phyloP scores from a whole-genome alignment of 2,113 vertebrate species.

The Rissa tridactyla region DNA sequence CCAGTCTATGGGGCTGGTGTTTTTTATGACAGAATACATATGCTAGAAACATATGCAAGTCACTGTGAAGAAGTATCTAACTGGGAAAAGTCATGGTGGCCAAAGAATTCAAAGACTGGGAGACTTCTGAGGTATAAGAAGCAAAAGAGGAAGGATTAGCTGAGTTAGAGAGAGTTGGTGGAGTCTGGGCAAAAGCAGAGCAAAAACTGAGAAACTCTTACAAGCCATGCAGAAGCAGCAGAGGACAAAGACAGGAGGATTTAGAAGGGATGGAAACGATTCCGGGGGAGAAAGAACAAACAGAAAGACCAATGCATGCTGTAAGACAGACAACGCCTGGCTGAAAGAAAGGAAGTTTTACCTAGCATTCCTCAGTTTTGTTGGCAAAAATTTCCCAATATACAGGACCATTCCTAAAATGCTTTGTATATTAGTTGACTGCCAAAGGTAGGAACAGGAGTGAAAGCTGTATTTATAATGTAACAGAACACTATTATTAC shows the following conservation, averaged over 20 bases:
- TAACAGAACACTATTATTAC: background rate
- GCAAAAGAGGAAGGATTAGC: background rate
- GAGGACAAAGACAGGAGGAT: background rate
- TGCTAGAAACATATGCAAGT: background rate
- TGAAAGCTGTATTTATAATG: background rate
- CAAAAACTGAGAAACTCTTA: background rate
- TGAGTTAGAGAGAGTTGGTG: background rate
- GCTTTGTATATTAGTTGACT: background rate
- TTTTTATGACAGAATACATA: background rate
- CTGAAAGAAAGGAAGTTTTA: background rate
- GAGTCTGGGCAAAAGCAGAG: background rate
- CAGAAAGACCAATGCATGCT: background rate
- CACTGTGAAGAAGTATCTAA: background rate
- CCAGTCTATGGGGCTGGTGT: background rate
- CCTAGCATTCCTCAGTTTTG: background rate
- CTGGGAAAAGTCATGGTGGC: background rate
- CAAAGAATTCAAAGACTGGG: background rate
- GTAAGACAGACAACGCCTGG: background rate
- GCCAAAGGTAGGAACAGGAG: background rate
- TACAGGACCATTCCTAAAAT: background rate
- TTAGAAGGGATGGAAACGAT: background rate
- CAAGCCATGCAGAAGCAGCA: background rate
- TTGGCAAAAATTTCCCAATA: background rate
- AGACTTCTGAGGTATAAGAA: background rate
- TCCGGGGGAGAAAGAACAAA: background rate